Conservation (phyloP, 1,140 invertebrate genomes). For the Melitaea cinxia region DNA sequence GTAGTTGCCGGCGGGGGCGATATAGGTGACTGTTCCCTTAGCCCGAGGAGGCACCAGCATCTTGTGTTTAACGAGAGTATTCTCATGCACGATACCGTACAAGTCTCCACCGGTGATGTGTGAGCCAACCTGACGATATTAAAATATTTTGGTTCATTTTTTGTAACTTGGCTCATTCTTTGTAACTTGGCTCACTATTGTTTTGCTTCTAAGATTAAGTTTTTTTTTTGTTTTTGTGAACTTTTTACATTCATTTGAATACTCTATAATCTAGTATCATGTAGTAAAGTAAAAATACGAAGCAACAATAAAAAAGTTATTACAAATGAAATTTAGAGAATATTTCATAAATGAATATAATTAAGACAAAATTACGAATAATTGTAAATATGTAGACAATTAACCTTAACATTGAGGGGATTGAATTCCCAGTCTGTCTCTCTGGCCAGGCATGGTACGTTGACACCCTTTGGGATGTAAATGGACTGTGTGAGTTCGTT, state of each 20-base stretch:
- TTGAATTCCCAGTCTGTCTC: conserved; percentile 96
- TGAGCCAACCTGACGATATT: conserved; percentile 87
- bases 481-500: conserved; percentile 96
- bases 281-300: no score
- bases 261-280: no score
- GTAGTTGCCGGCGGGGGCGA: conserved; percentile 97
- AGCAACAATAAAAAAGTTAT: no score
- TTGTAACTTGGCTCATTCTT: not conserved
- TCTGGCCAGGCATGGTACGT: conserved; percentile 94
- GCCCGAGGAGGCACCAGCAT: conserved; percentile 96
- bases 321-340: no score
- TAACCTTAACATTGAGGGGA: conserved; percentile 77
- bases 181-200: not conserved
- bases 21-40: conserved; percentile 97
- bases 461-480: conserved; percentile 99
- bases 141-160: not conserved
- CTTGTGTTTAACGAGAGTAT: conserved; percentile 98
- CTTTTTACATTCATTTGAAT: no score
- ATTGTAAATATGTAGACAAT: not conserved
- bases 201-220: no score
- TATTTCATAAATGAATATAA: no score
- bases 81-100: conserved; percentile 98
- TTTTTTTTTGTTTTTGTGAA: no score
- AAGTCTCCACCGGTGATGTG: conserved; percentile 99
- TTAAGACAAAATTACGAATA: not conserved